A percentile compares a stretch with the other conserved stretches of the same genome.
These are phyloP conservation scores for Miniopterus natalensis DNA, from an alignment of 2,113 vertebrate species.

Conservation along the genomic window DNA sequence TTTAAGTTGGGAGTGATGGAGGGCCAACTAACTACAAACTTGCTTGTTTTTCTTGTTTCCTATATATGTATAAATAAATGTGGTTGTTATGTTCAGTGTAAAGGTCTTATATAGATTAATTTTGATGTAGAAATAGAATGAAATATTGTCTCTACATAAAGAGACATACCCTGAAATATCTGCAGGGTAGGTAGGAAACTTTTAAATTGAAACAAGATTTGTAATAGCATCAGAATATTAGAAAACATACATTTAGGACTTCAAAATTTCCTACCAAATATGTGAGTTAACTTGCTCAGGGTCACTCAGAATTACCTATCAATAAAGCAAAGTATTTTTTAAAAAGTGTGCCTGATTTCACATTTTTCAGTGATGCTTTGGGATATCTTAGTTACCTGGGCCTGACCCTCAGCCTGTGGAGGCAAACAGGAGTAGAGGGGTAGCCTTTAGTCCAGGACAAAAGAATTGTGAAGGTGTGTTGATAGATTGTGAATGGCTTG, in stretches of 20 bases:
- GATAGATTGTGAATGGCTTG: not conserved
- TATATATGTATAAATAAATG: not conserved
- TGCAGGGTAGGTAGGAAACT: not conserved
- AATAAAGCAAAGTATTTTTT: not conserved
- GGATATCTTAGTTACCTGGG: not conserved
- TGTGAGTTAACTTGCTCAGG: not conserved
- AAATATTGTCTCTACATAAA: not conserved
- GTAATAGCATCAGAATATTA: not conserved
- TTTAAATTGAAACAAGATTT: slow-evolving; percentile 5
- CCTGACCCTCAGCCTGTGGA: not conserved
- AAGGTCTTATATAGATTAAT: not conserved
- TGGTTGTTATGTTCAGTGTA: not conserved
- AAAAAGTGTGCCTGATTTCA: not conserved
- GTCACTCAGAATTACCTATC: not conserved
- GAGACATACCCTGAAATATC: not conserved
- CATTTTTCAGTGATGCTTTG: not conserved
- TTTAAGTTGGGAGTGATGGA: not conserved
- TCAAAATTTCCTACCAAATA: not conserved
- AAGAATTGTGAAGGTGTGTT: not conserved
- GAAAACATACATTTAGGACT: not conserved
- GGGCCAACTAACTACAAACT: not conserved
- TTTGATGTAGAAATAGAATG: not conserved
- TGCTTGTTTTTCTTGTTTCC: not conserved
- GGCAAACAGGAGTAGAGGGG: not conserved
- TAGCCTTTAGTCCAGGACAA: not conserved